Evolutionary conservation across 2,113 vertebrate species (phyloP).

Genomic region (Craseonycteris thonglongyai): DNA sequence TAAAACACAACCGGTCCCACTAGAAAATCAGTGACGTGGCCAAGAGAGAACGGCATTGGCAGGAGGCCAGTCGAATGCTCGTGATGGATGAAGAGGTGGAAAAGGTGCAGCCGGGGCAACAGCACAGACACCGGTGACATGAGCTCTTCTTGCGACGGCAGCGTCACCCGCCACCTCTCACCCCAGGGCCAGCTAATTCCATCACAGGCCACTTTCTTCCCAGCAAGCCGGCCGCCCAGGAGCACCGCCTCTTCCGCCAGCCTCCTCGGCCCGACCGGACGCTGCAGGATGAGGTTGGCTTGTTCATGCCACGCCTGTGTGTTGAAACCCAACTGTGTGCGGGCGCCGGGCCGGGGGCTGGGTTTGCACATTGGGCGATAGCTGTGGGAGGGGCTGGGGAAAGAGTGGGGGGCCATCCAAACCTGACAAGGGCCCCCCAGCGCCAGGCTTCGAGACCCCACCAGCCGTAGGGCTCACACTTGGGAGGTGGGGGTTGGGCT

Average conservation of each 20-base stretch:
- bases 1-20: neutral
- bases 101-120: neutral
- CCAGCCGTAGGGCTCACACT: accelerated
- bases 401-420: accelerated
- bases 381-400: neutral
- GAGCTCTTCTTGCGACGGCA: neutral
- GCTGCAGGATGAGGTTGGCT: neutral
- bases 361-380: accelerated
- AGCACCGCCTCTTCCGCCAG: neutral
- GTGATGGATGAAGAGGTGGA: neutral
- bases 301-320: accelerated
- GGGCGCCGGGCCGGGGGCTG: too few relatives aligned
- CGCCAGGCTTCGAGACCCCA: neutral
- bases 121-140: accelerated
- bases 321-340: neutral
- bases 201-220: neutral
- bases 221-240: neutral
- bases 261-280: neutral
- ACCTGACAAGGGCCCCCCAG: accelerated
- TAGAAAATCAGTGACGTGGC: neutral
- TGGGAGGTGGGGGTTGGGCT: neutral
- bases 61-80: neutral
- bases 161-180: too few relatives aligned
- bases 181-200: neutral
- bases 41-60: accelerated